phyloP scores from a whole-genome alignment of 2,797 vertebrate genomes.

The Otolemur crassicaudatus region DNA sequence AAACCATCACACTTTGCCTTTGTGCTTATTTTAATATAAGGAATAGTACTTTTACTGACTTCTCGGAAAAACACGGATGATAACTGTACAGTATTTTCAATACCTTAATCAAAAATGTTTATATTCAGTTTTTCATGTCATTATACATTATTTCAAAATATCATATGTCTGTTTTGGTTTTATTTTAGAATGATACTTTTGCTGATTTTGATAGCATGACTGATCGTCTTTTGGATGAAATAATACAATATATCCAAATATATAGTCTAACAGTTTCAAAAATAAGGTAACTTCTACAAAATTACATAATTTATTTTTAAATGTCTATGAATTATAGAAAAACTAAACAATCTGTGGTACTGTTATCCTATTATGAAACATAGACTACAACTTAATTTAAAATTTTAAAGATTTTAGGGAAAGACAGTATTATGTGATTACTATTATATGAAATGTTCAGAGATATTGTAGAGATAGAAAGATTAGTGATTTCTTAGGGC shows the following conservation, averaged over 20 bases:
- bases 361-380: conserved; percentile 19
- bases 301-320: conserved; percentile 68
- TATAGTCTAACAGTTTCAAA: conserved; percentile 98
- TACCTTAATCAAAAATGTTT: conserved; percentile 50
- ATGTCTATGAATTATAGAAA: conserved; percentile 42
- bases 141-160: background rate
- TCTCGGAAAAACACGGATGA: background rate
- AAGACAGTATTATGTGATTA: background rate
- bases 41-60: conserved; percentile 11
- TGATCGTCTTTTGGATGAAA: conserved; percentile 98
- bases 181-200: conserved; percentile 97
- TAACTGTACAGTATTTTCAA: background rate
- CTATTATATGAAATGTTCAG: background rate
- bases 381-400: background rate
- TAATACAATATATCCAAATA: conserved; percentile 99
- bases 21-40: conserved; percentile 47
- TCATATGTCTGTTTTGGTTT: conserved; percentile 77
- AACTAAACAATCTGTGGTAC: conserved; percentile 5
- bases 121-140: conserved; percentile 57
- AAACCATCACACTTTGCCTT: background rate
- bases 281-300: conserved; percentile 93
- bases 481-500: background rate
- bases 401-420: background rate
- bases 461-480: background rate
- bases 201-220: conserved; percentile 99